These are phyloP conservation scores for Galemys pyrenaicus DNA, from an alignment of 2,113 vertebrate species.

Conservation along the genomic window DNA sequence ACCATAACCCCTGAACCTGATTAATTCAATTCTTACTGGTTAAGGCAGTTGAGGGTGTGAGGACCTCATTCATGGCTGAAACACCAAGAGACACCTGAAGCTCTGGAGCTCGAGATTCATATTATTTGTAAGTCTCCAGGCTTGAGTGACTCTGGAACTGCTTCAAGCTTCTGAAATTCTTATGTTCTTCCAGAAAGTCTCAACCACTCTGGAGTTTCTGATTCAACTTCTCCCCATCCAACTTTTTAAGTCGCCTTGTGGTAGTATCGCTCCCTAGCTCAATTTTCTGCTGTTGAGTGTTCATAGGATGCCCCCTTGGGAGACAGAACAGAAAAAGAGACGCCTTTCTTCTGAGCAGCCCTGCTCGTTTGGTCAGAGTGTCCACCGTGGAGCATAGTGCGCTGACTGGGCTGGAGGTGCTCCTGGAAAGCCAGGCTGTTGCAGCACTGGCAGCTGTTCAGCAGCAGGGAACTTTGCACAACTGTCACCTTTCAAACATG, in stretches of 20 bases:
- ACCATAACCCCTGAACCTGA: not conserved
- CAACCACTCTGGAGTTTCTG: not conserved
- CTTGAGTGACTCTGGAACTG: not conserved
- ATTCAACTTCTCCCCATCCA: not conserved
- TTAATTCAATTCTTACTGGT: not conserved
- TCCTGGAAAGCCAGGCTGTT: not conserved
- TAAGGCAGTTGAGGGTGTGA: not conserved
- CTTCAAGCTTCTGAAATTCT: not conserved
- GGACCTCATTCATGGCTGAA: not conserved
- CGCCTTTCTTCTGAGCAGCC: not conserved
- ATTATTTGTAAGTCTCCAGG: not conserved
- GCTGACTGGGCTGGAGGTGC: not conserved
- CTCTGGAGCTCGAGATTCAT: rapidly evolving
- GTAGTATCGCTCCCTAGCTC: not conserved
- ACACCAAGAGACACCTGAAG: not conserved
- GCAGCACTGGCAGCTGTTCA: too few species aligned
- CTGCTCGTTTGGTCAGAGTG: not conserved
- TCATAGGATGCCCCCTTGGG: not conserved
- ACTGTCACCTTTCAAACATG: not conserved
- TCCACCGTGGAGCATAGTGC: not conserved
- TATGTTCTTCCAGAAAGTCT: not conserved
- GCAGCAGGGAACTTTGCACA: not conserved
- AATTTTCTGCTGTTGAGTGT: not conserved
- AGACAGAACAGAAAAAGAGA: not conserved
- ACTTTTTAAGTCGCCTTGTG: not conserved